These are phyloP conservation scores for Panopea generosa DNA, from an alignment of 2,888 invertebrate species.

Conservation along the genomic window DNA sequence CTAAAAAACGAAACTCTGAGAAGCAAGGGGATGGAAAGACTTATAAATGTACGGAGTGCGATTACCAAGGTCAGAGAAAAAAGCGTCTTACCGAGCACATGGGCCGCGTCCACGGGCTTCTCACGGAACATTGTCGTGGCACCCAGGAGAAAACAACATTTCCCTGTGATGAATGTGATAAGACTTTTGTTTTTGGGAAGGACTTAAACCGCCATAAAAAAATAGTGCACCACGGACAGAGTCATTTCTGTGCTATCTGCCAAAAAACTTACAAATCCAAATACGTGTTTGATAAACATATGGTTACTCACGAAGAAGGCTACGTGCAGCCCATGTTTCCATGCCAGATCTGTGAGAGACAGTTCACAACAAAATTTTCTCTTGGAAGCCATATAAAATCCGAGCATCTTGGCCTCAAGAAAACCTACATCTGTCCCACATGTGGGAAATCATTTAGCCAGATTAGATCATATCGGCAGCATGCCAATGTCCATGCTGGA, in stretches of 20 bases:
- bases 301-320: conserved; percentile 69
- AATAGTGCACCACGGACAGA: conserved; percentile 63
- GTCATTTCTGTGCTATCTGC: conserved; percentile 73
- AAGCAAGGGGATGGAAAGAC: neutral
- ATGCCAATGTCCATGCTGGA: conserved; percentile 79
- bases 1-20: too few species aligned
- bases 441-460: conserved; percentile 80
- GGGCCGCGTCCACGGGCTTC: conserved; percentile 70
- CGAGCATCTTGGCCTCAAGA: conserved; percentile 75
- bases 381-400: conserved; percentile 76
- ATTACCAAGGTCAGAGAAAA: conserved; percentile 64
- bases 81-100: conserved; percentile 70
- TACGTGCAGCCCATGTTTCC: conserved; percentile 74
- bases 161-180: conserved; percentile 71
- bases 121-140: conserved; percentile 46
- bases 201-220: conserved; percentile 74
- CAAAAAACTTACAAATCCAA: conserved; percentile 74
- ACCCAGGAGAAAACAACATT: conserved; percentile 33
- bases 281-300: conserved; percentile 71
- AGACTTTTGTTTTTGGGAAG: conserved; percentile 73
- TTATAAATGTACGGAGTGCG: conserved; percentile 68
- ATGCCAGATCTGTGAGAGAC: conserved; percentile 73
- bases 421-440: conserved; percentile 74
- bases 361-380: conserved; percentile 77
- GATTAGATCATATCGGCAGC: conserved; percentile 75